Evolutionary conservation across 2,888 invertebrate genomes (phyloP).

Genomic region (Sthenelais limicola): DNA sequence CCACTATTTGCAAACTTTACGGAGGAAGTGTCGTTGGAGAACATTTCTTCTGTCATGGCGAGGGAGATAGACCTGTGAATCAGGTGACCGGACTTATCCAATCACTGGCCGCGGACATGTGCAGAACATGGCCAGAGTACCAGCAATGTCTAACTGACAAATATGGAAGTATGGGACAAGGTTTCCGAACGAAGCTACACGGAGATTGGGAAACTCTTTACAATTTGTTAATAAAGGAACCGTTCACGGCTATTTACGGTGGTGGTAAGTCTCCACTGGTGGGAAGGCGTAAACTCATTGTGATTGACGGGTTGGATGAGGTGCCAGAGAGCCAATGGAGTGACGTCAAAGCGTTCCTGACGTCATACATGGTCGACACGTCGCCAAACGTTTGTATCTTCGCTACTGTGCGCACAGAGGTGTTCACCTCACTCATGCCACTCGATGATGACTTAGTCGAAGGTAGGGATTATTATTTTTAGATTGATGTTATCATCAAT

Average conservation of each 20-base stretch:
- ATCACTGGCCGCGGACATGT: conserved; percentile 46
- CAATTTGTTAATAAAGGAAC: conserved; percentile 43
- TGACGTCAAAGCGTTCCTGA: conserved; percentile 39
- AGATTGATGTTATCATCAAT: no score
- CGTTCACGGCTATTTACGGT: conserved; percentile 46
- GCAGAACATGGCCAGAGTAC: conserved; percentile 47
- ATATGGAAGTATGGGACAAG: conserved; percentile 23
- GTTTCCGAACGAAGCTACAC: neutral
- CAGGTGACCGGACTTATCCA: conserved; percentile 42
- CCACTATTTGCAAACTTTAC: conserved; percentile 47
- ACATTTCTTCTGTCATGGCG: conserved; percentile 44
- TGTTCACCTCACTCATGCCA: conserved; percentile 24
- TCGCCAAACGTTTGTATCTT: conserved; percentile 40
- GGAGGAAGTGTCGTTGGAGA: conserved; percentile 39
- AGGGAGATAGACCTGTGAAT: conserved; percentile 14
- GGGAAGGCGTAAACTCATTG: conserved; percentile 34
- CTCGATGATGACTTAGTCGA: conserved; percentile 40
- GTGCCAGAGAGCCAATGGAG: conserved; percentile 32
- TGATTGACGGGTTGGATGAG: conserved; percentile 48
- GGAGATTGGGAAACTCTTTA: conserved; percentile 43
- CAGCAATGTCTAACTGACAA: conserved; percentile 45
- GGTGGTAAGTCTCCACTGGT: neutral
- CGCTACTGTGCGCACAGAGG: conserved; percentile 37
- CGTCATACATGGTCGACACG: conserved; percentile 39
- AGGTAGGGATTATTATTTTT: conserved; percentile 25